Percentiles rank a stretch among this genome's conserved stretches.
Evolutionary conservation across 2,113 vertebrate genomes (phyloP).

Genomic region (Loxodonta africana): DNA sequence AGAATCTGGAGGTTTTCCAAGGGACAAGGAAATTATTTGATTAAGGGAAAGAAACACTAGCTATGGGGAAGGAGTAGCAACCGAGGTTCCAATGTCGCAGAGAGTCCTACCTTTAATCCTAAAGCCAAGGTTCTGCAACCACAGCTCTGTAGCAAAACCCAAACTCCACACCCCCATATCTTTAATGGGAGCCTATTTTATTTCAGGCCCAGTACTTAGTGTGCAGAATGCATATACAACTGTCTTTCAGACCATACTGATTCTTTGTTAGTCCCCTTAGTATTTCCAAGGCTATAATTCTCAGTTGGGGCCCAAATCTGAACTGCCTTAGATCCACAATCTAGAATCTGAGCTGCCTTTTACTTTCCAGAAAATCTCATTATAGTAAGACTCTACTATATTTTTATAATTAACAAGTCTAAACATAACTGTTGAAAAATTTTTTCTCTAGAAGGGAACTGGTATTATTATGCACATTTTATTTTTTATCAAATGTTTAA

Average conservation of each 20-base stretch:
- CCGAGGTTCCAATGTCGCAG: not conserved
- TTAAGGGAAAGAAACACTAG: constrained; percentile 40
- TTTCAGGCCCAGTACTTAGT: not conserved
- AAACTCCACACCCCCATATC: not conserved
- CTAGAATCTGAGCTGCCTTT: not conserved
- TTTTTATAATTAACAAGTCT: constrained; percentile 44
- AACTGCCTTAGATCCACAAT: not conserved
- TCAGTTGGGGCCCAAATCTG: not conserved
- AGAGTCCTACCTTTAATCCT: not conserved
- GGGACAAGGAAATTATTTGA: constrained; percentile 16
- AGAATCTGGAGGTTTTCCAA: not conserved
- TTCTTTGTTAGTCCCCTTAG: not conserved
- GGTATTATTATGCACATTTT: not conserved
- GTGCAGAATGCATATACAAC: not conserved
- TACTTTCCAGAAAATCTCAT: constrained; percentile 54
- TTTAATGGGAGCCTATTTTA: not conserved
- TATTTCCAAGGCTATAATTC: not conserved
- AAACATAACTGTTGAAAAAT: not conserved
- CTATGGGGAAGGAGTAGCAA: not conserved
- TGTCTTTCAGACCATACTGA: not conserved
- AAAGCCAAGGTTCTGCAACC: not conserved
- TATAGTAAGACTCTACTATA: not conserved
- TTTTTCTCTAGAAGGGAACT: constrained; percentile 15
- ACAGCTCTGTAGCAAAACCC: not conserved
- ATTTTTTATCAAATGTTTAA: constrained; percentile 6